Evolutionary conservation across 2,888 invertebrate species (phyloP), one percentile per base, ranked within the genome.

Genomic region (Drosophila rubida): DNA sequence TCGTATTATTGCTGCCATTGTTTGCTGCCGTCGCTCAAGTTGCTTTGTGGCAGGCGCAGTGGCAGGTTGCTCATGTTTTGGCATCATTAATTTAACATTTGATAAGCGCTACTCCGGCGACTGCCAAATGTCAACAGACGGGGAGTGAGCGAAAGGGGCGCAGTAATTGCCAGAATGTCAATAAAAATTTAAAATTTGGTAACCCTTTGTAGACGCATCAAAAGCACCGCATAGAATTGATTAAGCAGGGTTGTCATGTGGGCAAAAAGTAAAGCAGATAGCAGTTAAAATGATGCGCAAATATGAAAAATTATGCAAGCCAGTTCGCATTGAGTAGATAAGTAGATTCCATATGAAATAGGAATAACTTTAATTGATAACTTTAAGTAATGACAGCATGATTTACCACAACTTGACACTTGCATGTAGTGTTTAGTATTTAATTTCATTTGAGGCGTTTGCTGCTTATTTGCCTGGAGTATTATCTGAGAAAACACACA

Each of bases 41-140:
- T 30, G 44, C 2, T 22, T 8, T 2, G 48, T 39, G 35, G 49
- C 54, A 64, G 58, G 69, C 69, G 9, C 64, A 44, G 58, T 61
- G 71, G 63, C 79, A 62, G 60, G 42, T 74, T 67, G 61, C 72
- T 65, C 65, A 67, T 75, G 84, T 77, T 77, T 71, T 63, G 70
- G 70, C 69, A 78, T 75, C 86, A 89, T 87, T 87, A 89, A 88
- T 88, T 85, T 61, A 74, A 78, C 75, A 81, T 81, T 85, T 75
- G 80, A 85, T 87, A 89, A 85, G 83, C 63, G 46, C 48, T 71
- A 67, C 57, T 58, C 53, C 59, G 69, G 30, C 51, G 62, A 51
- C 49, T 76, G 70, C 39, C 66, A 64, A 63, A 46, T 61, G 80
- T 70, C 61, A 69, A 65, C 57, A 61, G 19, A 32, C 16, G 8